Base-by-base conservation (phyloP, 1,140 invertebrate genomes). In the Plutomurus gul region DNA sequence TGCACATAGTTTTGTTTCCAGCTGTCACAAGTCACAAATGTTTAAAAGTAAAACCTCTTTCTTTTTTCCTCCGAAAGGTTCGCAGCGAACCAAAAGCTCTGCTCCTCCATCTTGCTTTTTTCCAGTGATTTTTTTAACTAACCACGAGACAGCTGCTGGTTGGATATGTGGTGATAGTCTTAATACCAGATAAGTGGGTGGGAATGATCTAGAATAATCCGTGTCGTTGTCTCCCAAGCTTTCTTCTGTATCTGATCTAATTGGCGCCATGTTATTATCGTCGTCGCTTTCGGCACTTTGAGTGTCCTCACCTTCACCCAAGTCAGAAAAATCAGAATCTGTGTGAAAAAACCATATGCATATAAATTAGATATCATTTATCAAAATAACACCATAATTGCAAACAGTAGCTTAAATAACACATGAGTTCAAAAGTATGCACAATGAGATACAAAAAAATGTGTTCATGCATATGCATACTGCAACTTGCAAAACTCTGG, bases 21-120 rank as follows among this genome's bases (percentile, higher is more conserved):
- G 25, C 5, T 20, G 72, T 49, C 13, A 6, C 46, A 43, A 37
- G 16, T 22, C n/a, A 76, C 18, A 47, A 65, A 20, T n/a, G 46
- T 22, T 49, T 49, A 3, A 1, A 22, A 16, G 16, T 43, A 27
- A 36, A 22, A 77, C 79, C 60, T 78, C 27, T 37, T 65, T 33
- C 39, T 83, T 82, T 40, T 78, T 56, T 86, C 85, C 80, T 84
- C 79, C 40, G 85, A 82, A 83, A 84, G 89, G 89, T 82, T 91
- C 88, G 79, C 87, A 87, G 37, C 88, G 86, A 0, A 90, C 88
- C 3, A 89, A 82, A 10, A 91, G 85, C 83, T 91, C 90, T 1
- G 89, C 90, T 13, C 90, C 91, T 8, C 89, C 90, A 75, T 90
- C 87, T 70, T 86, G 85, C 75, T 88, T 86, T 65, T 88, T 87